Evolutionary conservation across 2,113 vertebrate genomes (phyloP).

Genomic region (Coreoperca whiteheadi): DNA sequence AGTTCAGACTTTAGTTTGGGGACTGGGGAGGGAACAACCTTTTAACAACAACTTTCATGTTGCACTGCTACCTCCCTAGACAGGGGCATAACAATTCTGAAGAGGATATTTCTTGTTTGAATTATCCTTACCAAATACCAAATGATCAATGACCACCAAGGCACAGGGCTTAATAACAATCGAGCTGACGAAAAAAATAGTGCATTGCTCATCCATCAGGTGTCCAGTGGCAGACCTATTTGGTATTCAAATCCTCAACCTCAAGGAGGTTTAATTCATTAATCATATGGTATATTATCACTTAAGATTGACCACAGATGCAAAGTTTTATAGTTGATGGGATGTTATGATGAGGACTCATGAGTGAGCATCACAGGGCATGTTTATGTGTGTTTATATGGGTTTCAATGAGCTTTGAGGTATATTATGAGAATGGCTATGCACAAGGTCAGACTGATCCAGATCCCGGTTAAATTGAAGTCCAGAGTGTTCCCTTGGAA

Average conservation of each 20-base stretch:
- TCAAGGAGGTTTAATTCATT: conserved; percentile 10
- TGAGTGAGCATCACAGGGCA: not conserved
- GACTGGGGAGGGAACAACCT: not conserved
- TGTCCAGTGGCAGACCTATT: not conserved
- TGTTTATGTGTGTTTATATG: not conserved
- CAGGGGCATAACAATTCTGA: not conserved
- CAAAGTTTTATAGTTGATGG: not conserved
- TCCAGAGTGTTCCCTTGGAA: conserved; percentile 64
- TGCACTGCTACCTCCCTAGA: not conserved
- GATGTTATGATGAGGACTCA: not conserved
- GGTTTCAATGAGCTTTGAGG: not conserved
- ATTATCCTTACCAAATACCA: not conserved
- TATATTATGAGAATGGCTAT: conserved; percentile 24
- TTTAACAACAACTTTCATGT: no score
- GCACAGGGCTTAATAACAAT: not conserved
- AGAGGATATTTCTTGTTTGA: not conserved
- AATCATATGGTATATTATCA: not conserved
- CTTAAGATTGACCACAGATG: not conserved
- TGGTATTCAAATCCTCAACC: not conserved
- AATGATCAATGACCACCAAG: conserved; percentile 12
- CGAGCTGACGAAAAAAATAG: not conserved
- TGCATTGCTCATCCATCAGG: not conserved
- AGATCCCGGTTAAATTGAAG: conserved; percentile 39
- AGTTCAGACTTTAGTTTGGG: no score
- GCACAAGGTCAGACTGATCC: conserved; percentile 40